These are phyloP conservation scores for Volucella bombylans DNA, from an alignment of 2,888 invertebrate species.

Conservation along the genomic window DNA sequence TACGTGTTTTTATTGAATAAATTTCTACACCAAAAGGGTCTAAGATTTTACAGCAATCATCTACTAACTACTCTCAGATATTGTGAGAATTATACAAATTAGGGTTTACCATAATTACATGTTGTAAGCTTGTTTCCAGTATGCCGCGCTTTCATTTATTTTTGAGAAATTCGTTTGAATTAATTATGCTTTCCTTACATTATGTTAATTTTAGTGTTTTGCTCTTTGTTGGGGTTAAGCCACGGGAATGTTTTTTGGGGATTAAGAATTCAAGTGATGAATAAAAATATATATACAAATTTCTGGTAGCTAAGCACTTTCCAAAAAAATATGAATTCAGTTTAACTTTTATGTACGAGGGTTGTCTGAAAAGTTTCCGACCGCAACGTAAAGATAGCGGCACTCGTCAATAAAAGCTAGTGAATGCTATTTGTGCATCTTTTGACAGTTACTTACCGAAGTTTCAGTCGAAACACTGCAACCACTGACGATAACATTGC, in stretches of 20 bases:
- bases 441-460: too few relatives aligned
- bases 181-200: constrained; percentile 64
- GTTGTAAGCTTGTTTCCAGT: constrained; percentile 62
- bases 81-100: constrained; percentile 66
- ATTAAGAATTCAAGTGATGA: constrained; percentile 48
- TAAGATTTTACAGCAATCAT: background rate
- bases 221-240: constrained; percentile 61
- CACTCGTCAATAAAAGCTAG: too few relatives aligned
- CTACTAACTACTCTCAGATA: constrained; percentile 35
- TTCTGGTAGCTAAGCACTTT: constrained; percentile 1
- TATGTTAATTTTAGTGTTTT: constrained; percentile 70
- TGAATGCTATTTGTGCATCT: too few relatives aligned
- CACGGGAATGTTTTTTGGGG: constrained; percentile 38
- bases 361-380: too few relatives aligned
- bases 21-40: background rate
- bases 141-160: constrained; percentile 47
- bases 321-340: background rate
- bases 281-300: constrained; percentile 37
- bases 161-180: constrained; percentile 66
- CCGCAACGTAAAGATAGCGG: too few relatives aligned
- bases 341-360: too few relatives aligned
- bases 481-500: too few relatives aligned
- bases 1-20: background rate
- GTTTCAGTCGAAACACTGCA: too few relatives aligned
- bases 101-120: constrained; percentile 70